Evolutionary conservation across 2,113 vertebrate genomes (phyloP), one percentile per base, ranked within the genome.

Genomic region (Dolichallabes microphthalmus): DNA sequence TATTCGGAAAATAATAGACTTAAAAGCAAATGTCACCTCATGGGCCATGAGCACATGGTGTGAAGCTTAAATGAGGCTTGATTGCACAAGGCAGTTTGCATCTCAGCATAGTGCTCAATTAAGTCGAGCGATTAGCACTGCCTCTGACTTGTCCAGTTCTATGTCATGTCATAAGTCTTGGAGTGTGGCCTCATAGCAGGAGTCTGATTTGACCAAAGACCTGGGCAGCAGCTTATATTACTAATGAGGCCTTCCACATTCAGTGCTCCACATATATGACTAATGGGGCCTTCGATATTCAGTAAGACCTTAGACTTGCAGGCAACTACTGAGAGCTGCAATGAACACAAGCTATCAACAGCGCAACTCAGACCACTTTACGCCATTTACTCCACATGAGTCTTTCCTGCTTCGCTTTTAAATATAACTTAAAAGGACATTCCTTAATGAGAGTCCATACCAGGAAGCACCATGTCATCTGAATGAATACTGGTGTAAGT

Each of bases 141-240:
- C 79, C 83, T 88, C 80, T 81, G 80, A 88, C 82, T 87, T 85
- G 88, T 87, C 76, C 80, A 22, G 64, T 85, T 80, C 86, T 68
- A 66, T 84, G 87, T 89, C 82, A 87, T 87, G 89, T 79, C 85
- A 88, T 58, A 80, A 63, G 80, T 74, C 88, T 85, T 84, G 85
- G 87, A 87, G 84, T 89, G 87, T 88, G 82, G 84, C 84, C 86
- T 88, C 85, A 82, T 89, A 91, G 88, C 87, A 75, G 90, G 89
- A 81, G 90, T 88, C 85, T 87, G 88, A 91, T 91, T 91, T 91
- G 86, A 87, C 88, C 88, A 86, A 83, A 89, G 83, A 86, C 84
- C 81, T 87, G 88, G 86, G 86, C 88, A 81, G 88, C 86, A 76
- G 88, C 86, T 89, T 80, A 83, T 83, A 87, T 89, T 76, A 90